Conservation (phyloP, 1,140 invertebrate species). For the Penaeus chinensis region DNA sequence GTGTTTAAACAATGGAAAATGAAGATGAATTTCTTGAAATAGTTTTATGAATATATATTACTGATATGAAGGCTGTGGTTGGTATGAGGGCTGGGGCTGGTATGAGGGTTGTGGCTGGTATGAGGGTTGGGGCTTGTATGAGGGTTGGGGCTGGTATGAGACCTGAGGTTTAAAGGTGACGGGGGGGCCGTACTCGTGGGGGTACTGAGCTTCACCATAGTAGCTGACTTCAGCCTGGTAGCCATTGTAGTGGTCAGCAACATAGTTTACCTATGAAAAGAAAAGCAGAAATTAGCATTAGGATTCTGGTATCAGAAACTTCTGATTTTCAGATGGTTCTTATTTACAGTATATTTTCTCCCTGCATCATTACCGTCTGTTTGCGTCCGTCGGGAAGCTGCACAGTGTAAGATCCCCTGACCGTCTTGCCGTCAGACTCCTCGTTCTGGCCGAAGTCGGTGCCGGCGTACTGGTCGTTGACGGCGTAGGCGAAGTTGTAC, state of each 20-base stretch:
- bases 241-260: conserved; percentile 32
- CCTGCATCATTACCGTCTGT: conserved; percentile 15
- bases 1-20: no score
- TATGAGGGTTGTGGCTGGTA: no score
- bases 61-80: no score
- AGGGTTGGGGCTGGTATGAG: no score
- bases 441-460: conserved; percentile 61
- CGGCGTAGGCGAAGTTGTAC: conserved; percentile 58
- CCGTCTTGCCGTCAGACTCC: conserved; percentile 33
- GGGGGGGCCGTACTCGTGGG: conserved; percentile 21
- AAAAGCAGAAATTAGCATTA: not conserved
- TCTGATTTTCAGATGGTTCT: no score
- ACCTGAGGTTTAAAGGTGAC: not conserved
- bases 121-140: no score
- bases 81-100: no score
- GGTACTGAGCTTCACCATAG: conserved; percentile 32
- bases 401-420: conserved; percentile 63
- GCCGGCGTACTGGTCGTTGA: conserved; percentile 57
- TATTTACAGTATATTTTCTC: no score
- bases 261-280: conserved; percentile 24
- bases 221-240: conserved; percentile 34
- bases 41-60: no score
- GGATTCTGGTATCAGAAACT: not conserved
- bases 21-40: no score
- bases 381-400: conserved; percentile 42